Evolutionary conservation across 2,113 vertebrate species (phyloP).

Genomic region (Potamarius usumacintae): DNA sequence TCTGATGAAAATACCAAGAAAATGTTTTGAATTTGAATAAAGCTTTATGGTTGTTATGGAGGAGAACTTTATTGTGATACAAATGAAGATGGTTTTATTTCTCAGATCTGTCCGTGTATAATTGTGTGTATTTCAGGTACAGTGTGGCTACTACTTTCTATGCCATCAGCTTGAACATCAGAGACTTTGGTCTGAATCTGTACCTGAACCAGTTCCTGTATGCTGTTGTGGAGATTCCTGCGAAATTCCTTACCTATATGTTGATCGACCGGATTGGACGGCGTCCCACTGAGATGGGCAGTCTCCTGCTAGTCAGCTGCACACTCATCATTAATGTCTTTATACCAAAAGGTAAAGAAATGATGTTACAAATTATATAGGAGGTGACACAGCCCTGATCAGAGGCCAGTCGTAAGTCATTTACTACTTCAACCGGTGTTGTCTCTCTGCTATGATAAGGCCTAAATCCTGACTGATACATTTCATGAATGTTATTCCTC

Average conservation of each 20-base stretch:
- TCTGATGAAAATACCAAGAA: not conserved
- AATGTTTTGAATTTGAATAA: not conserved
- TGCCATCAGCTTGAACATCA: constrained; percentile 58
- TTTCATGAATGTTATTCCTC: too few relatives aligned
- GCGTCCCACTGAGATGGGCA: constrained; percentile 36
- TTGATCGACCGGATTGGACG: constrained; percentile 55
- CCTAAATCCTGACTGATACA: too few relatives aligned
- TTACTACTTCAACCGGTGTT: too few relatives aligned
- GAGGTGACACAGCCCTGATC: too few relatives aligned
- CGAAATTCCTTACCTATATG: constrained; percentile 44
- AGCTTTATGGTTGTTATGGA: not conserved
- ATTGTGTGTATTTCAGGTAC: constrained; percentile 45
- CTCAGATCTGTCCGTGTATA: not conserved
- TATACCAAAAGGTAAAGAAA: constrained; percentile 62
- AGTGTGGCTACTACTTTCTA: constrained; percentile 53
- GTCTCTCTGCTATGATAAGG: too few relatives aligned
- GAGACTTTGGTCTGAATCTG: constrained; percentile 53
- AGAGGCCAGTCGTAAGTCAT: too few relatives aligned
- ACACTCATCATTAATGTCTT: constrained; percentile 62
- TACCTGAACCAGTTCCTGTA: constrained; percentile 57
- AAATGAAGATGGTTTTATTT: not conserved
- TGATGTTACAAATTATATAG: not conserved
- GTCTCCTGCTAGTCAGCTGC: constrained; percentile 41
- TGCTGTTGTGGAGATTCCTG: constrained; percentile 51
- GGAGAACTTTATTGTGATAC: not conserved